Base-by-base conservation (phyloP, 2,113 vertebrate species). In the Oncorhynchus masou region DNA sequence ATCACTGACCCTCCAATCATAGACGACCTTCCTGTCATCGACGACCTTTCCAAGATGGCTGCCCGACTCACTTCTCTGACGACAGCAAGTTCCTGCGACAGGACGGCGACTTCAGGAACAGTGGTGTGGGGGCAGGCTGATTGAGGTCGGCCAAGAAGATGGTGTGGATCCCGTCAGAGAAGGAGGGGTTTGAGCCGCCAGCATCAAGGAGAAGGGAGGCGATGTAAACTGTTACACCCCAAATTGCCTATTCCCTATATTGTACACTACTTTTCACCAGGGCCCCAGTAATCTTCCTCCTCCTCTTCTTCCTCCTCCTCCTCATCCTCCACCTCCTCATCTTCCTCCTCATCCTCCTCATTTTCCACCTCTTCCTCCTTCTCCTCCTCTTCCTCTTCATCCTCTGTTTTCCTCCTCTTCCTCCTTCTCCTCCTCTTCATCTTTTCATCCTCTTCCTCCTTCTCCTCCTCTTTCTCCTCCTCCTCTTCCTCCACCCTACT, bases 91-190 rank as follows among this genome's bases (percentile, higher is more conserved):
- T 93, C 93, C 97, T 99, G 69, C 98, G 92, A 82, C 87, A 95
- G 89, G 95, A 96, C 84, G 97, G 96, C 71, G 95, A 97, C 81
- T 93, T 95, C 74, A 87, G 91, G 25, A 96, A 94, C 90, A 97
- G 92, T 71, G 95, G 96, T 0, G 81, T 96, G 81, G 95, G 95
- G 94, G 12, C 97, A 99, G 78, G 96, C 97, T 0, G 97, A 99
- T 85, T 99, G 96, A n/a, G n/a, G 96, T 89, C 94, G 0, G 96
- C 96, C 24, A 98, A 96, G 89, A 97, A 78, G 90, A 92, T 98
- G 91, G 97, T 99, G 45, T 99, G 97, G 97, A 86, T 99, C 77
- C 95, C 96, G 0, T 98, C 97, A 0, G 97, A 98, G 89, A 95
- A 93, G 89, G 95, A 98, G 74, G 97, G 97, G 74, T 99, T 99